These are phyloP conservation scores for Microctonus hyperodae DNA, from an alignment of 2,888 invertebrate species.

Conservation along the genomic window DNA sequence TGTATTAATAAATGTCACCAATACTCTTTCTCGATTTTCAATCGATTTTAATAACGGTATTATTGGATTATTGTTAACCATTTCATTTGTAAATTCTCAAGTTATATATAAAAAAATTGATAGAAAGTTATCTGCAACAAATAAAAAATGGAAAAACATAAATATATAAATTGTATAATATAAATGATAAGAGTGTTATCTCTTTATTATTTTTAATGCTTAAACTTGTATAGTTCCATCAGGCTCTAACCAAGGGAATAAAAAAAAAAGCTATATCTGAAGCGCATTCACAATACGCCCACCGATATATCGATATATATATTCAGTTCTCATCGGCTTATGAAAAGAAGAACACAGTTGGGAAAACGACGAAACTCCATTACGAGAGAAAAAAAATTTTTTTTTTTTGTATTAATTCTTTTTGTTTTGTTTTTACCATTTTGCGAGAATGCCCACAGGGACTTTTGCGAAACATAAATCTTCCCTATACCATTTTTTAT, in stretches of 20 bases:
- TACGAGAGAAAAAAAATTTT: constrained; percentile 31
- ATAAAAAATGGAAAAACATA: background rate
- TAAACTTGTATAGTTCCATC: background rate
- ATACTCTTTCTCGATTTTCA: constrained; percentile 57
- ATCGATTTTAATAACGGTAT: constrained; percentile 46
- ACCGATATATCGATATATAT: constrained; percentile 18
- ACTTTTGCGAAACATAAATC: constrained; percentile 25
- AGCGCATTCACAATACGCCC: background rate
- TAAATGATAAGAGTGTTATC: background rate
- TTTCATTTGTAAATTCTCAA: constrained; percentile 20
- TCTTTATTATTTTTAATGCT: background rate
- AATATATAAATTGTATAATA: background rate
- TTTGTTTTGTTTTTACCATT: constrained; percentile 24
- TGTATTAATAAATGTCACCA: constrained; percentile 70
- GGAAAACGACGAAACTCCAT: constrained; percentile 49
- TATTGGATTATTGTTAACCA: constrained; percentile 36
- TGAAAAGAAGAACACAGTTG: constrained; percentile 43
- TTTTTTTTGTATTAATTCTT: constrained; percentile 17
- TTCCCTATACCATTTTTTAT: constrained; percentile 16
- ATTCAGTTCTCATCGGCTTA: constrained; percentile 43
- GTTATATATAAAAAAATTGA: background rate
- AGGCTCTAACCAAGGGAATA: background rate
- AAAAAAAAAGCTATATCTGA: background rate
- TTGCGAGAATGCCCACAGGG: constrained; percentile 27
- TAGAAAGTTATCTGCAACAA: constrained; percentile 1